Percentiles rank a stretch among this genome's conserved stretches.
Evolutionary conservation across 2,888 invertebrate genomes (phyloP).

Genomic region (Sphaeridia pumilis): DNA sequence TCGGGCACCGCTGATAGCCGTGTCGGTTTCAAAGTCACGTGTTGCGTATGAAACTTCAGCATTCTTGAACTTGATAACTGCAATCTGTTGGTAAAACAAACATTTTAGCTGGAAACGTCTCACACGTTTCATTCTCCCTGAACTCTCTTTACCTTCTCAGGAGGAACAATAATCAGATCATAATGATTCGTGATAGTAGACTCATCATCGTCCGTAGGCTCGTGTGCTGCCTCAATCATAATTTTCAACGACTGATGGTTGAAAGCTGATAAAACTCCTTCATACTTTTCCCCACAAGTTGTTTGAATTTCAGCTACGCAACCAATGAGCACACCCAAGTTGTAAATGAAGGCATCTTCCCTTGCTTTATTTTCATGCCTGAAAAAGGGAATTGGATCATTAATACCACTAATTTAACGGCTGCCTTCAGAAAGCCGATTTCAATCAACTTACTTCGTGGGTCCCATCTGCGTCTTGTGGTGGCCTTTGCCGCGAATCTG

Average conservation of each 20-base stretch:
- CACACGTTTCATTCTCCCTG: too few relatives aligned
- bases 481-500: slow-evolving; percentile 16
- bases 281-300: slow-evolving; percentile 27
- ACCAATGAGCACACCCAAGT: slow-evolving; percentile 33
- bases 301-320: slow-evolving; percentile 31
- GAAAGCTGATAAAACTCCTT: slow-evolving; percentile 33
- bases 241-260: slow-evolving; percentile 25
- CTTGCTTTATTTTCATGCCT: slow-evolving; percentile 24
- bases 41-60: slow-evolving; percentile 32
- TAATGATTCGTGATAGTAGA: slow-evolving; percentile 31
- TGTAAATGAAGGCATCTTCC: slow-evolving; percentile 31
- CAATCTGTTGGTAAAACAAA: slow-evolving; percentile 27
- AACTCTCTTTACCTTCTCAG: slow-evolving; percentile 33
- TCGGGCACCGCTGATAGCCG: slow-evolving; percentile 77
- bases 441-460: slow-evolving; percentile 15
- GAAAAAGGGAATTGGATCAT: background rate
- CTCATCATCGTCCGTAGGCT: slow-evolving; percentile 25
- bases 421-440: too few relatives aligned
- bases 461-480: slow-evolving; percentile 2
- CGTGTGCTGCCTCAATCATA: slow-evolving; percentile 34
- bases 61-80: slow-evolving; percentile 28
- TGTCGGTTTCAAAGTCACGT: slow-evolving; percentile 51
- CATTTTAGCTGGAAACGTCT: too few relatives aligned
- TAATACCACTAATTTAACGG: too few relatives aligned
- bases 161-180: slow-evolving; percentile 34